Percentiles rank a stretch among this genome's conserved stretches.
These are phyloP conservation scores for Cryptotermes secundus DNA, from an alignment of 1,140 invertebrate species.

Conservation along the genomic window DNA sequence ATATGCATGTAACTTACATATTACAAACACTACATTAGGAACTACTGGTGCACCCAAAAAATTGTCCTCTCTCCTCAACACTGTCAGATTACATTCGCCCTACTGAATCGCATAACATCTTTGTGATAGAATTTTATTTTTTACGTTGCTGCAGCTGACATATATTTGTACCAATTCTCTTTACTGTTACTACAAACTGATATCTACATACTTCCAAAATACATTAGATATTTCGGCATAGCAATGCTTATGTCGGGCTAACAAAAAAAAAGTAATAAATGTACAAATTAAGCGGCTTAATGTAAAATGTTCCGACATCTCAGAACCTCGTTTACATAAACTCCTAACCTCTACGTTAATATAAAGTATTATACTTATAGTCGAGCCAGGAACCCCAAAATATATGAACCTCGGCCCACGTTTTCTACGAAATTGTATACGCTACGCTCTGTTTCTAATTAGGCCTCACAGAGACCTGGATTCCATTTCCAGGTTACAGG, in stretches of 20 bases:
- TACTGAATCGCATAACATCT: too few relatives aligned
- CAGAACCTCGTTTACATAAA: neutral
- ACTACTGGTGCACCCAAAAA: too few relatives aligned
- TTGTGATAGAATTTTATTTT: too few relatives aligned
- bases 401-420: neutral
- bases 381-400: neutral
- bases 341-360: neutral
- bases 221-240: too few relatives aligned
- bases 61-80: too few relatives aligned
- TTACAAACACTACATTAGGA: too few relatives aligned
- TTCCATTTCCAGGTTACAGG: conserved; percentile 22
- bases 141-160: too few relatives aligned
- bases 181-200: too few relatives aligned
- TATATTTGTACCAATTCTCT: too few relatives aligned
- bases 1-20: too few relatives aligned
- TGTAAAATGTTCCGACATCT: neutral
- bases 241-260: neutral
- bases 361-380: neutral
- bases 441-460: neutral
- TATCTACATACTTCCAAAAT: too few relatives aligned
- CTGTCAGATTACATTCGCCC: too few relatives aligned
- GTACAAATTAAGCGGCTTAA: neutral
- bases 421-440: neutral
- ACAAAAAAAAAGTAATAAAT: neutral
- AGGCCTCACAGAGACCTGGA: neutral